phyloP scores from a whole-genome alignment of 2,797 vertebrate genomes.

The Sebastes nivosus region DNA sequence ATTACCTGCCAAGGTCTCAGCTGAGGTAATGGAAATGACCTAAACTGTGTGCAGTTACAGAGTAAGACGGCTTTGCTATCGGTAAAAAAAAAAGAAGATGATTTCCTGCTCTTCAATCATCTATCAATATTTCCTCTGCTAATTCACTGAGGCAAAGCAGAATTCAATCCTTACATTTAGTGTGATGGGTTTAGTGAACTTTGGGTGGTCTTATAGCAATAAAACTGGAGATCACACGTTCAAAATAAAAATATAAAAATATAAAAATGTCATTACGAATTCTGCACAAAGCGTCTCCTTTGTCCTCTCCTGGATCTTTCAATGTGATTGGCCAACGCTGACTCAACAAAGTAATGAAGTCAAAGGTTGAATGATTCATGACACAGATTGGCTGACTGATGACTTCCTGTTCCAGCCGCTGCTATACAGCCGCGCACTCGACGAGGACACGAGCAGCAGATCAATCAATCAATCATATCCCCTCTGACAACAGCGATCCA shows the following conservation, averaged over 20 bases:
- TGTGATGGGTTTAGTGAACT: conserved; percentile 12
- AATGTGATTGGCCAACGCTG: conserved; percentile 34
- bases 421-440: neutral
- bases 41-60: conserved; percentile 65
- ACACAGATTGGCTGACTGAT: conserved; percentile 59
- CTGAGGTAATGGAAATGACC: conserved; percentile 71
- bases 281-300: neutral
- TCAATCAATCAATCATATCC: conserved; percentile 60
- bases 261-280: neutral
- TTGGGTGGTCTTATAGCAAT: neutral
- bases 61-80: conserved; percentile 46
- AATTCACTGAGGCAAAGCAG: conserved; percentile 31
- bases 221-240: neutral
- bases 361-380: conserved; percentile 60
- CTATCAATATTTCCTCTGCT: conserved; percentile 44
- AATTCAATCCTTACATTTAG: conserved; percentile 40
- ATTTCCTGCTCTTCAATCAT: conserved; percentile 49
- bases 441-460: conserved; percentile 39
- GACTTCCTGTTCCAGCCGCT: conserved; percentile 45
- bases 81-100: conserved; percentile 37
- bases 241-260: neutral
- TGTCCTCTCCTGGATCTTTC: conserved; percentile 10
- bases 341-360: conserved; percentile 52
- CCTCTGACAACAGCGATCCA: conserved; percentile 37
- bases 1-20: conserved; percentile 56